These are phyloP conservation scores for Protonibea diacanthus DNA, from an alignment of 2,797 vertebrate genomes.

Conservation along the genomic window DNA sequence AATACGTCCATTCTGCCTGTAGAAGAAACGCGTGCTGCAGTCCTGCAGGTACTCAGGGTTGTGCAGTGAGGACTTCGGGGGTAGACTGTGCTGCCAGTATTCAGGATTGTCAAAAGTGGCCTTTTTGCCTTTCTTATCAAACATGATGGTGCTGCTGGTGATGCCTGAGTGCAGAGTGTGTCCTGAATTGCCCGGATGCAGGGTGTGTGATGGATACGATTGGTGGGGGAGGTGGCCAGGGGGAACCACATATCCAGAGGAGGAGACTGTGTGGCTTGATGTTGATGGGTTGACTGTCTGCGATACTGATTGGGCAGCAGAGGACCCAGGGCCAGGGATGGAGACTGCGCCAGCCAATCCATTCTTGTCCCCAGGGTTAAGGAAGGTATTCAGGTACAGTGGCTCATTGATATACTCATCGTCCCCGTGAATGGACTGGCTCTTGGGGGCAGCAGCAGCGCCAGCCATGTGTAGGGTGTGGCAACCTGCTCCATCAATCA, in stretches of 20 bases:
- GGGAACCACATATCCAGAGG: slow-evolving; percentile 77
- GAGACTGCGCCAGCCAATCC: slow-evolving; percentile 85
- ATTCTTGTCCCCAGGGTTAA: slow-evolving; percentile 89
- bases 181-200: slow-evolving; percentile 83
- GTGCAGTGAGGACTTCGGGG: slow-evolving; percentile 93
- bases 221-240: slow-evolving; percentile 80
- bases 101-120: slow-evolving; percentile 98
- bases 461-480: slow-evolving; percentile 85
- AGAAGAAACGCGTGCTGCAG: slow-evolving; percentile 99
- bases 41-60: slow-evolving; percentile 99
- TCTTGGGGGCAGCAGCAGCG: slow-evolving; percentile 79
- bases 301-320: slow-evolving; percentile 78
- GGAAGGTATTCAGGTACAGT: slow-evolving; percentile 96
- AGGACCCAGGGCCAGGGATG: slow-evolving; percentile 68
- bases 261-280: slow-evolving; percentile 75
- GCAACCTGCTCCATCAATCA: slow-evolving; percentile 91
- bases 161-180: slow-evolving; percentile 83
- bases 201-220: slow-evolving; percentile 83
- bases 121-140: slow-evolving; percentile 94
- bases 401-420: slow-evolving; percentile 97
- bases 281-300: slow-evolving; percentile 78
- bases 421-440: slow-evolving; percentile 86
- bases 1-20: slow-evolving; percentile 98
- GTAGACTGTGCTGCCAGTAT: slow-evolving; percentile 99
- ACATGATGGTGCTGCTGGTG: slow-evolving; percentile 85